Base-by-base conservation (phyloP, 1,140 invertebrate species). In the Drusus annulatus region DNA sequence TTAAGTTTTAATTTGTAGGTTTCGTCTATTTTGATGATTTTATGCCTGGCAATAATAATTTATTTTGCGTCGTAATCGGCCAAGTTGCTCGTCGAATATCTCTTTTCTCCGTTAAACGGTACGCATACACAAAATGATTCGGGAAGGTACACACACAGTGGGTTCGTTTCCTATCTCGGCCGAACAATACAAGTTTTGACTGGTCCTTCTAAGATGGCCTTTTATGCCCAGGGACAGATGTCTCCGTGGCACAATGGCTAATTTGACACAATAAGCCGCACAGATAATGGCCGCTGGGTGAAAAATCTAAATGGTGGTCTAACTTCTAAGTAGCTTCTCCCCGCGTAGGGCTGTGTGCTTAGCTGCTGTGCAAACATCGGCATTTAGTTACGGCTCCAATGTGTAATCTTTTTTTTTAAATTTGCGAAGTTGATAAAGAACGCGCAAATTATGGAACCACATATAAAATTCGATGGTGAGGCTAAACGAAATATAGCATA, bases 181-280 rank as follows among this genome's bases (percentile, higher is more conserved):
- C 19, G 76, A 73, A 81, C 76, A 81, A 81, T 78, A 65, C 31
- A 74, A 63, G 76, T 81, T 78, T 73, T 78, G 80, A 78, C 69
- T 78, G 17, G n/a, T 15, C 23, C 21, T 68, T 68, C 73, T 68
- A 19, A 28, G 74, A 76, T 80, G 71, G 62, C 58, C 75, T 23
- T 80, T 80, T 76, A 79, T 80, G 71, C 71, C 19, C 21, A 54
- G 17, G 76, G 81, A 80, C 81, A 83, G 81, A 83, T 83, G 81
- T 83, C 76, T 65, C 52, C 28, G 17, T 25, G 23, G 68, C 79
- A 83, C 81, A 83, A 83, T 79, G 78, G 58, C 63, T 83, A 83
- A 83, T 83, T 83, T 83, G 81, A 83, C 81, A 83, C 81, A 83
- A 83, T 83, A 78, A 83, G 81, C 78, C 62, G 54, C 78, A 19